Percentiles rank a stretch among this genome's conserved stretches.
Conservation (phyloP, 2,888 invertebrate species). For the Volucella bombylans region DNA sequence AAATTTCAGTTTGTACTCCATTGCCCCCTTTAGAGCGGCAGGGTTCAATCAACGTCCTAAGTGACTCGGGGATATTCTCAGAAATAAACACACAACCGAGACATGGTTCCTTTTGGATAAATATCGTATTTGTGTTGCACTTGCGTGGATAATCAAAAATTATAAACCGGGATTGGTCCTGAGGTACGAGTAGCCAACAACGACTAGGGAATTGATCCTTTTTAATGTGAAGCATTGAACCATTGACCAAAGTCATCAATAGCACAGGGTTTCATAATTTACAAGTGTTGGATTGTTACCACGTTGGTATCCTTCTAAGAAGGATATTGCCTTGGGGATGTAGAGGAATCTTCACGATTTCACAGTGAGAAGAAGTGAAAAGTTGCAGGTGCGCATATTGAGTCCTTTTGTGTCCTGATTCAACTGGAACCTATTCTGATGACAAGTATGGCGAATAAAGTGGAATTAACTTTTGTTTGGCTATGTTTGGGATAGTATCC, state of each 20-base stretch:
- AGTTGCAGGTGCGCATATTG: conserved; percentile 13
- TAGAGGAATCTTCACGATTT: neutral
- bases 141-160: conserved; percentile 63
- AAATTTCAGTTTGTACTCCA: conserved; percentile 7
- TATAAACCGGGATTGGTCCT: conserved; percentile 6
- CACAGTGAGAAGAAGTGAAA: neutral
- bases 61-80: conserved; percentile 47
- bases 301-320: neutral
- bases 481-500: conserved; percentile 14
- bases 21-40: conserved; percentile 33
- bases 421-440: conserved; percentile 30
- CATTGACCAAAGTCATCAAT: neutral
- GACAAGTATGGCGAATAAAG: conserved; percentile 20
- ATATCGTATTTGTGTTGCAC: conserved; percentile 58
- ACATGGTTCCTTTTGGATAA: conserved; percentile 28
- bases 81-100: conserved; percentile 23
- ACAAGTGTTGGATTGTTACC: conserved; percentile 30
- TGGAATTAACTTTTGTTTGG: conserved; percentile 20
- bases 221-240: conserved; percentile 46
- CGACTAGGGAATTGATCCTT: conserved; percentile 47
- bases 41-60: conserved; percentile 54
- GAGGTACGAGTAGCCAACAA: neutral
- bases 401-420: neutral
- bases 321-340: conserved; percentile 13
- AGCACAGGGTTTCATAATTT: neutral